These are phyloP conservation scores for Columba guinea DNA, from an alignment of 2,797 vertebrate genomes.

Conservation along the genomic window DNA sequence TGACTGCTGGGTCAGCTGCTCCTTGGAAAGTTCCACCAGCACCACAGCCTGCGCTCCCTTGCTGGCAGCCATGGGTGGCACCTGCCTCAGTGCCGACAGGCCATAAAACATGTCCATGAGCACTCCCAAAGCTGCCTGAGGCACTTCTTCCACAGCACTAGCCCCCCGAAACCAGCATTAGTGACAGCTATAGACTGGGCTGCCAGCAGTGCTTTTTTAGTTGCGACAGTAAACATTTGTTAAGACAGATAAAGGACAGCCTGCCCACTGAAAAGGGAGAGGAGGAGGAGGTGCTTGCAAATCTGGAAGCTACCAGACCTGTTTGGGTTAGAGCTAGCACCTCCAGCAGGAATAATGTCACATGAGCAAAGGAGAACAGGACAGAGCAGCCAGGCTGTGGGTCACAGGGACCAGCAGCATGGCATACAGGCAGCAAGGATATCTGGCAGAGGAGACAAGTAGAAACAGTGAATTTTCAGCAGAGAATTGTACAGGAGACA, in stretches of 20 bases:
- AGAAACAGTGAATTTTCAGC: not conserved
- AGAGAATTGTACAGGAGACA: not conserved
- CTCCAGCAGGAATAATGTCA: not conserved
- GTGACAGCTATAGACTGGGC: not conserved
- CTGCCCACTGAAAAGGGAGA: not conserved
- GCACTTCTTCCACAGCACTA: not conserved
- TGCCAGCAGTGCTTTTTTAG: not conserved
- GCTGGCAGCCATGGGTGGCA: not conserved
- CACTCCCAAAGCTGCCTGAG: not conserved
- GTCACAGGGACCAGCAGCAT: not conserved
- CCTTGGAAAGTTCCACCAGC: not conserved
- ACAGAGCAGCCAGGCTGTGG: not conserved
- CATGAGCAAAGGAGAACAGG: not conserved
- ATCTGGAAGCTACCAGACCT: not conserved
- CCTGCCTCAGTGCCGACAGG: not conserved
- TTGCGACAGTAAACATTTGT: not conserved
- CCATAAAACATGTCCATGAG: not conserved
- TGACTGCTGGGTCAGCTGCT: not conserved
- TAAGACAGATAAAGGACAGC: not conserved
- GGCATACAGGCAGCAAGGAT: not conserved
- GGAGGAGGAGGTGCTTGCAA: not conserved
- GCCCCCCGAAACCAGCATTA: not conserved
- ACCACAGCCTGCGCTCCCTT: rapidly evolving
- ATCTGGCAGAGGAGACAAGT: not conserved
- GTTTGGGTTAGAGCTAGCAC: not conserved